phyloP scores from a whole-genome alignment of 2,113 vertebrate species.

The Morone saxatilis region DNA sequence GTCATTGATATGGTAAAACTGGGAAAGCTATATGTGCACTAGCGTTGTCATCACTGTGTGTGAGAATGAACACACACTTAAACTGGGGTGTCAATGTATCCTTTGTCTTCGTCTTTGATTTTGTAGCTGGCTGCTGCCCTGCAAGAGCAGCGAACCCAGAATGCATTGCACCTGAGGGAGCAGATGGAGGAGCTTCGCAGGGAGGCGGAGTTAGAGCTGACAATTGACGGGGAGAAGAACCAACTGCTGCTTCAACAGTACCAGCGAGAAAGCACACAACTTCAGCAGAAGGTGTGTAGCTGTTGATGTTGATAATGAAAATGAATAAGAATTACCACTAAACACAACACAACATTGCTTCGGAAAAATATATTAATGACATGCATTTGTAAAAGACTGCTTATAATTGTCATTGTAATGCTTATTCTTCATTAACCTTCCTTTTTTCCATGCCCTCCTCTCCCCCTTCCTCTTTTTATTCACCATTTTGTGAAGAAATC shows the following conservation, averaged over 20 bases:
- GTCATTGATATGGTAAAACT: not conserved
- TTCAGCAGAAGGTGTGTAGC: conserved; percentile 83
- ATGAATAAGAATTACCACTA: not conserved
- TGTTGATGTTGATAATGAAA: conserved; percentile 14
- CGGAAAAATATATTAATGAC: not conserved
- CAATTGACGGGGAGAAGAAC: conserved; percentile 87
- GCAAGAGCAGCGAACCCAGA: conserved; percentile 80
- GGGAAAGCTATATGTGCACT: not conserved
- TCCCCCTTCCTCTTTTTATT: not conserved
- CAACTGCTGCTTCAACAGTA: conserved; percentile 84
- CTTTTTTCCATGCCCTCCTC: not conserved
- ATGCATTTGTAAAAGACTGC: not conserved
- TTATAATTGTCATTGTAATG: not conserved
- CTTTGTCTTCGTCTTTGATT: conserved; percentile 44
- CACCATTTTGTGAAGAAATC: not conserved
- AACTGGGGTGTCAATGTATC: not conserved
- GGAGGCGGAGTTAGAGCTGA: conserved; percentile 84
- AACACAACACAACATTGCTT: not conserved
- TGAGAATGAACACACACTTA: conserved; percentile 11
- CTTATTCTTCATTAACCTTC: not conserved
- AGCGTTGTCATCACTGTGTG: not conserved
- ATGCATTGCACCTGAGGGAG: conserved; percentile 78
- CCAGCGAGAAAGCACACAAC: conserved; percentile 82
- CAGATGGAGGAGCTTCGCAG: conserved; percentile 81
- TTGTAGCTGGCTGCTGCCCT: conserved; percentile 83